phyloP scores from a whole-genome alignment of 2,888 invertebrate genomes.

The Latrodectus elegans region DNA sequence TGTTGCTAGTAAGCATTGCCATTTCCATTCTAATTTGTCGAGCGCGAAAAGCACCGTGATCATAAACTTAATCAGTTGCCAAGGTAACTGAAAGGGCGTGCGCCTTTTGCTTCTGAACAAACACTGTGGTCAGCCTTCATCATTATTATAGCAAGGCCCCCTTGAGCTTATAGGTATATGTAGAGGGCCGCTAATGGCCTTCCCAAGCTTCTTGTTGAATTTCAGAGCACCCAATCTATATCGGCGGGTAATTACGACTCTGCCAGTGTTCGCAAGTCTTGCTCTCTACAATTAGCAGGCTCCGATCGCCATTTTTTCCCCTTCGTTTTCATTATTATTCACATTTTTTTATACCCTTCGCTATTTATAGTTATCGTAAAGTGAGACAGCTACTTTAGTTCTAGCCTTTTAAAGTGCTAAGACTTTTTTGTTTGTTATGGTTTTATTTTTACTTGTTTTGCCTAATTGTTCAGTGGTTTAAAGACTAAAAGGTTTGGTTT shows the following conservation, averaged over 20 bases:
- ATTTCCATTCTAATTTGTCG: slow-evolving; percentile 68
- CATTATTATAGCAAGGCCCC: slow-evolving; percentile 55
- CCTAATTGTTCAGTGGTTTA: not conserved
- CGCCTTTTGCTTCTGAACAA: slow-evolving; percentile 66
- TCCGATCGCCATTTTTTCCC: slow-evolving; percentile 20
- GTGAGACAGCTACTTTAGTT: not conserved
- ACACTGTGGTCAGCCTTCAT: slow-evolving; percentile 57
- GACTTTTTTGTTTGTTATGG: not conserved
- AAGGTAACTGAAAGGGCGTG: slow-evolving; percentile 59
- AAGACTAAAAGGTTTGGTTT: slow-evolving; percentile 3
- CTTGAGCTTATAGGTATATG: slow-evolving; percentile 39
- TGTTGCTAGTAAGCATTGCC: slow-evolving; percentile 6
- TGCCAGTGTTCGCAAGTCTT: slow-evolving; percentile 14
- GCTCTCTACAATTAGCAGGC: slow-evolving; percentile 45
- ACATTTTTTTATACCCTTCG: not conserved
- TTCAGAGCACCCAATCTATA: slow-evolving; percentile 48
- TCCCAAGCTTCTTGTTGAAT: slow-evolving; percentile 52
- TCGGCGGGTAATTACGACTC: slow-evolving; percentile 46
- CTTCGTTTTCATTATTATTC: slow-evolving; percentile 19
- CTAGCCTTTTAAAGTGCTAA: not conserved
- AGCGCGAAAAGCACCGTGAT: slow-evolving; percentile 36
- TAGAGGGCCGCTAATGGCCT: slow-evolving; percentile 46
- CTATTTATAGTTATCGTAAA: not conserved
- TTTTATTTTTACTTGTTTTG: not conserved
- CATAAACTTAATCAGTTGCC: slow-evolving; percentile 68